A percentile compares a stretch with the other conserved stretches of the same genome.
phyloP scores from a whole-genome alignment of 2,797 vertebrate genomes.

The Catharus ustulatus region DNA sequence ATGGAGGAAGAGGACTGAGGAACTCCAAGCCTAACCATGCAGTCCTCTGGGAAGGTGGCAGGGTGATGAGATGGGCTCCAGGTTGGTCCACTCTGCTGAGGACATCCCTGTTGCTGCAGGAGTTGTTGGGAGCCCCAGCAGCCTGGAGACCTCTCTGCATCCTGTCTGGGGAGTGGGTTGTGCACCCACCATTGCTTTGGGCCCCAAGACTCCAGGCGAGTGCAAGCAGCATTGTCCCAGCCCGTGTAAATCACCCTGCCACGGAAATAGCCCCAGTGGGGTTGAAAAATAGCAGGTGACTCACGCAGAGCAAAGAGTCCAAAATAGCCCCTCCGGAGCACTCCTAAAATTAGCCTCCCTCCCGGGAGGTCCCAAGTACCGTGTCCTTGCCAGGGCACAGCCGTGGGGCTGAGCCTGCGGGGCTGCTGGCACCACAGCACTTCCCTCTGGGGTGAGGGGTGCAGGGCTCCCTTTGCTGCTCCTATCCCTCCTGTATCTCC shows the following conservation, averaged over 20 bases:
- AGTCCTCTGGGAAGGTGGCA: neutral
- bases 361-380: constrained; percentile 16
- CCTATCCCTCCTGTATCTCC: neutral
- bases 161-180: neutral
- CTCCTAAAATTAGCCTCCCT: constrained; percentile 64
- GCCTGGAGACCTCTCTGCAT: neutral
- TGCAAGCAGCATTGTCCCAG: constrained; percentile 25
- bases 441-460: fast-evolving
- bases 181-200: neutral
- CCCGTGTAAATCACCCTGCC: constrained; percentile 37
- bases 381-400: constrained; percentile 62
- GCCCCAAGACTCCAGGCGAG: neutral
- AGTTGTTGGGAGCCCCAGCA: neutral
- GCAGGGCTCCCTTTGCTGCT: neutral
- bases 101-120: neutral
- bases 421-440: neutral
- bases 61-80: neutral
- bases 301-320: constrained; percentile 58
- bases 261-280: constrained; percentile 38
- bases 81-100: neutral
- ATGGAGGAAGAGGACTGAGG: neutral
- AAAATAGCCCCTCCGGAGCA: constrained; percentile 59
- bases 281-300: constrained; percentile 66
- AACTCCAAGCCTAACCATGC: neutral
- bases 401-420: neutral